Base-by-base conservation (phyloP, 2,113 vertebrate species). In the Stigmatopora argus region DNA sequence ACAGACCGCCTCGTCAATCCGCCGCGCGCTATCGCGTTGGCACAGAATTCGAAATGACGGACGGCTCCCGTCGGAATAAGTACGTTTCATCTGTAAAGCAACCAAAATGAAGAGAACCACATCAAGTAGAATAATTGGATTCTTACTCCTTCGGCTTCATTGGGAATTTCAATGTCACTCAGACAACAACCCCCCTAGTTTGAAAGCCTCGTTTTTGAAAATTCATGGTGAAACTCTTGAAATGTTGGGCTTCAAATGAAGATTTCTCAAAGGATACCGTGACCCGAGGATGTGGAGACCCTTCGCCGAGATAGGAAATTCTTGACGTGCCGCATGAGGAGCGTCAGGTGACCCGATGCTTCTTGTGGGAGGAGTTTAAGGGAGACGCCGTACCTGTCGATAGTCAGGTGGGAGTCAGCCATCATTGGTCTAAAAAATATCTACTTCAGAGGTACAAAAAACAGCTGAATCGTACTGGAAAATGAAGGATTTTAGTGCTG, bases 261-360 rank as follows among this genome's bases (percentile, higher is more conserved):
- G 23, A 52, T 7, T 66, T 4, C 21, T 18, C 26, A 31, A 93
- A 96, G 92, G 96, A 99, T 97, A 97, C 85, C 18, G 77, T 96
- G 92, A 14, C 88, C 73, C 70, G 93, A 92, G 3, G 76, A 81
- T 7, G 89, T 31, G 12, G 74, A 45, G 17, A 77, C 68, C 73
- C 86, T 91, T 71, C 94, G 93, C 2, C 90, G 87, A 65, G 92
- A 92, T 71, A 98, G 82, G 75, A 94, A 93, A 63, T 77, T 84
- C 69, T 93, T 91, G 71, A 91, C 86, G 55, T 92, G 92, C 72
- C 87, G 89, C 75, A 96, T 79, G 2, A 99, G 85, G 3, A 90
- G 89, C 35, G 73, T 82, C 18, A 97, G 75, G 3, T 87, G 89
- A 34, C 82, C 77, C 67, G 83, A 91, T 2, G 90, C 86, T 46